Evolutionary conservation across 2,113 vertebrate species (phyloP), one percentile per base, ranked within the genome.

Genomic region (Pyxicephalus adspersus): DNA sequence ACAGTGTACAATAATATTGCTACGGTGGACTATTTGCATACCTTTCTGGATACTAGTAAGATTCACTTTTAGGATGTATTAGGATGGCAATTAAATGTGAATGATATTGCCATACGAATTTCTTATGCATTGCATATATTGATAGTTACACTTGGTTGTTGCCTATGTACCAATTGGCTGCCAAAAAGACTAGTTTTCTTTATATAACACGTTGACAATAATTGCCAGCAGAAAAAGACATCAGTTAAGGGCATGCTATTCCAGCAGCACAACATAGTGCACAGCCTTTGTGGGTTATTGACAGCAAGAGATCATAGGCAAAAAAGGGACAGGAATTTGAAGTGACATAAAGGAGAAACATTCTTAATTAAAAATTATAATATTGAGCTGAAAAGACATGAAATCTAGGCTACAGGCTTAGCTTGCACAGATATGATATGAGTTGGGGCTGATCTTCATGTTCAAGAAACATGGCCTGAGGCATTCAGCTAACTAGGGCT

Each of bases 281-380:
- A 31, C n/a, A 60, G 71, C 29, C 31, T 31, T 28, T 38, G 55
- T 74, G 17, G 25, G 25, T 51, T 70, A 54, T 73, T 73, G 71
- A 74, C 71, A 60, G 55, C 71, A 74, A 15, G 54, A 74, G 22
- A 60, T 60, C 54, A 58, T 74, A 38, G 28, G n/a, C 29, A 3
- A 19, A 38, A 38, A n/a, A 38, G 8, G 9, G 8, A 61, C 23
- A 61, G 28, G 28, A 60, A 74, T 74, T 60, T 38, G 31, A 74
- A 38, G 28, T 74, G 71, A 31, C 71, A 38, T 61, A 13, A 74
- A 57, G 20, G 71, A 31, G 55, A 74, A 74, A 74, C 20, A 74
- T 45, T 45, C 15, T 45, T n/a, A 74, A 74, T 74, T 74, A 74
- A 74, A 74, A 61, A 60, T 74, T 74, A 74, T 74, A 74, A 74